Percentiles rank a stretch among this genome's conserved stretches.
Evolutionary conservation across 1,140 invertebrate species (phyloP).

Genomic region (Caenorhabditis tropicalis): DNA sequence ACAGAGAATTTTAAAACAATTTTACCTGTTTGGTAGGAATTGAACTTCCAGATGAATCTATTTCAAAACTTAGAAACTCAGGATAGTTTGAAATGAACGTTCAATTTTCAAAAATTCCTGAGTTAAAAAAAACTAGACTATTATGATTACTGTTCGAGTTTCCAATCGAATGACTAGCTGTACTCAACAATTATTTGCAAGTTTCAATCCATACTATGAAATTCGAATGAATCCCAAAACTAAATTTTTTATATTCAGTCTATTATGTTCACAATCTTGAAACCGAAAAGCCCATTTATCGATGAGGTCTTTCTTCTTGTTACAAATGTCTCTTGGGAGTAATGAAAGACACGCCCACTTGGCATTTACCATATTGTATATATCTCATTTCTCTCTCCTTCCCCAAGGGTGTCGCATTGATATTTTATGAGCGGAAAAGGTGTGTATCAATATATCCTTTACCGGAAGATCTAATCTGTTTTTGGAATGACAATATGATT

Average conservation of each 20-base stretch:
- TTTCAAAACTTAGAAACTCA: too few species aligned
- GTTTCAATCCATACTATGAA: not conserved
- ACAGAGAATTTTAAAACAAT: too few species aligned
- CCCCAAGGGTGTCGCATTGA: constrained; percentile 22
- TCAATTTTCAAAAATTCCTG: too few species aligned
- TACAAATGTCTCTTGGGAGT: not conserved
- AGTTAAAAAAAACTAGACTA: too few species aligned
- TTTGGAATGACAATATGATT: not conserved
- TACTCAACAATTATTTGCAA: too few species aligned
- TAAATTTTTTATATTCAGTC: not conserved
- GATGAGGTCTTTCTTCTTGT: not conserved
- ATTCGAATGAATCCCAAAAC: too few species aligned
- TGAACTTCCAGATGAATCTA: too few species aligned
- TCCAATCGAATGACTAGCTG: too few species aligned
- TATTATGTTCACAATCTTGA: not conserved
- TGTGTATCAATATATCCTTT: not conserved
- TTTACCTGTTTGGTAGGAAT: too few species aligned
- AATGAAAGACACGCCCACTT: constrained; percentile 23
- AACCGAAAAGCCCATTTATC: not conserved
- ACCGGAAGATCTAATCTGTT: not conserved
- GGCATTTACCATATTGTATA: not conserved
- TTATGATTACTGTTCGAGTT: too few species aligned
- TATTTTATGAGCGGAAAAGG: constrained; percentile 35
- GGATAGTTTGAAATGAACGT: too few species aligned
- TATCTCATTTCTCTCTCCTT: not conserved